Evolutionary conservation across 2,888 invertebrate species (phyloP), one percentile per base, ranked within the genome.

Genomic region (Phalera bucephala): DNA sequence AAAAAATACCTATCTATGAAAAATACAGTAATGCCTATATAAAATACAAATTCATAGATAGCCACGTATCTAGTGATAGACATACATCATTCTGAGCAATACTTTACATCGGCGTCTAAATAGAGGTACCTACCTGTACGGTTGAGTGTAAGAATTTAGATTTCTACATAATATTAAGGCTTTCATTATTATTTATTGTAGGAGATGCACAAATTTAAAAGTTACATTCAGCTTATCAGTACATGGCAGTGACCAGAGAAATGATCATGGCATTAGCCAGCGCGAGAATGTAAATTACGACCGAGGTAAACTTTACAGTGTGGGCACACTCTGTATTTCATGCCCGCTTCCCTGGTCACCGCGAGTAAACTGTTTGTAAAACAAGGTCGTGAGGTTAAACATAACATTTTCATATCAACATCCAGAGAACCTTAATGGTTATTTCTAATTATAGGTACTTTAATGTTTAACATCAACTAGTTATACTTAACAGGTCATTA

Each of bases 401-500:
- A 3, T 17, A 3, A 17, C 17, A 5, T 17, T 3, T 3, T 17
- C 5, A 17, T 17, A 17, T 17, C 5, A 17, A 17, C 17, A 12
- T 43, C 2, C 31, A 14, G 23, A 36, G 34, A 53, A 42, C 33
- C 38, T 34, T 59, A 50, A 35, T 26, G 29, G 39, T 48, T 53
- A 33, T 51, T 44, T 51, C 55, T 36, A 49, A 46, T 53, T 54
- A 42, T 44, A 42, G 45, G n/a, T n/a, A n/a, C n/a, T 52, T 49
- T 57, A 56, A 59, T 53, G 46, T 58, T 66, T 64, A 66, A 75
- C 68, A 72, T 64, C 59, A 51, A 68, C 71, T 82, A 80, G 66
- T 84, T 17, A 82, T 84, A 84, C 80, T 80, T 74, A 72, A 75
- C 59, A 75, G 73, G 64, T 68, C 56, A 62, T 65, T 63, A 60